Evolutionary conservation across 2,113 vertebrate genomes (phyloP).

Genomic region (Centropristis striata): DNA sequence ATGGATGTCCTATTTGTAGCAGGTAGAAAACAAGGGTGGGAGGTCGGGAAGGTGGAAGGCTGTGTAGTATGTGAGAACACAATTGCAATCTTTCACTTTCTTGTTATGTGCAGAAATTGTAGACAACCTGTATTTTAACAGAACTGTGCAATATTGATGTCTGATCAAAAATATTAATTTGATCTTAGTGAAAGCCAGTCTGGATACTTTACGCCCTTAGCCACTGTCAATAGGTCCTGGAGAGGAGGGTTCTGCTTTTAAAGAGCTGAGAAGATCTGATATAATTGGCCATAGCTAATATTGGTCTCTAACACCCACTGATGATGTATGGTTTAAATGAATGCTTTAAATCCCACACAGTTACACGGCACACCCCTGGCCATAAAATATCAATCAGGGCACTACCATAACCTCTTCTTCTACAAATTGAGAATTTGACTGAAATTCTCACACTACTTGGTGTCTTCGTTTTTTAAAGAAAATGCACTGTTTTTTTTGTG

Average conservation of each 20-base stretch:
- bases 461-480: neutral
- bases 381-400: neutral
- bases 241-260: neutral
- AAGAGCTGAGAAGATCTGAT: neutral
- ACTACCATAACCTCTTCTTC: neutral
- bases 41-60: neutral
- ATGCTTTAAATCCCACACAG: neutral
- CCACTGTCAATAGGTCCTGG: neutral
- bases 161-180: neutral
- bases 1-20: neutral
- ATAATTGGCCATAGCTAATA: neutral
- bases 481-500: neutral
- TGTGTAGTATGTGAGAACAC: neutral
- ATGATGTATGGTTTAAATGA: neutral
- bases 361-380: neutral
- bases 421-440: neutral
- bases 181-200: neutral
- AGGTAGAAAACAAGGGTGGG: neutral
- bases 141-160: neutral
- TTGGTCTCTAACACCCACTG: neutral
- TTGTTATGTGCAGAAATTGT: neutral
- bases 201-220: neutral
- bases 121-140: neutral
- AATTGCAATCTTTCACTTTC: neutral
- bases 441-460: neutral